Percentiles rank a stretch among this genome's conserved stretches.
These are phyloP conservation scores for Conus ventricosus DNA, from an alignment of 1,140 invertebrate species.

Conservation along the genomic window DNA sequence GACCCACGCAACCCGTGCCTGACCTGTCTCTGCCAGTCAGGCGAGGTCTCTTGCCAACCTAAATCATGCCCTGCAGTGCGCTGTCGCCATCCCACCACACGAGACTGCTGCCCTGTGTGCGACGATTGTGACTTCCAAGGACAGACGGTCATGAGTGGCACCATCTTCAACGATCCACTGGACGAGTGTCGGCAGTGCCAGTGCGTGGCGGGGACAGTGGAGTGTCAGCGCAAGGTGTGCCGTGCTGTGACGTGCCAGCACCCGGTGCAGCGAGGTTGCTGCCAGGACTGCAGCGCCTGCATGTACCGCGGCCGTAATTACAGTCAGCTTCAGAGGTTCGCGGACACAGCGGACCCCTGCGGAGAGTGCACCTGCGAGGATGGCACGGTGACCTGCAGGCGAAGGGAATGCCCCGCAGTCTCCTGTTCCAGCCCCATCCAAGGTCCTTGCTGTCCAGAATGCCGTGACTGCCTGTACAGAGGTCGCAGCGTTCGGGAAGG, in stretches of 20 bases:
- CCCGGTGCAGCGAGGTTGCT: slow-evolving; percentile 56
- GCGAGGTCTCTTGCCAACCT: slow-evolving; percentile 58
- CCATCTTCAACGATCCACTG: slow-evolving; percentile 40
- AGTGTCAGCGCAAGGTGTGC: slow-evolving; percentile 43
- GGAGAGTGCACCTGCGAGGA: slow-evolving; percentile 53
- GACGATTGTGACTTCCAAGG: slow-evolving; percentile 57
- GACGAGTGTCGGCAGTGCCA: slow-evolving; percentile 51
- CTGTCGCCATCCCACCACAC: slow-evolving; percentile 57
- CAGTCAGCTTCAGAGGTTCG: slow-evolving; percentile 44
- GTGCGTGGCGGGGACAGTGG: slow-evolving; percentile 50
- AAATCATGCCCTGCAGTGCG: slow-evolving; percentile 53
- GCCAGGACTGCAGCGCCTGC: slow-evolving; percentile 62
- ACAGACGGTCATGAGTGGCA: slow-evolving; percentile 6
- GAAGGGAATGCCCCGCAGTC: slow-evolving; percentile 51
- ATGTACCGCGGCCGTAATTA: slow-evolving; percentile 49
- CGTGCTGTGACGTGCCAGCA: slow-evolving; percentile 50
- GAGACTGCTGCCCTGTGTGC: slow-evolving; percentile 65
- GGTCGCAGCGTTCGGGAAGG: slow-evolving; percentile 44
- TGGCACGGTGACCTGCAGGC: slow-evolving; percentile 51
- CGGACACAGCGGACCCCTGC: slow-evolving; percentile 46
- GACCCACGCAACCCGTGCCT: slow-evolving; percentile 60
- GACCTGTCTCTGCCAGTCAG: slow-evolving; percentile 59
- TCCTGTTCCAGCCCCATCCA: slow-evolving; percentile 57
- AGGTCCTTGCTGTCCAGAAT: slow-evolving; percentile 62
- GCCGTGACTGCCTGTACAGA: slow-evolving; percentile 53